Percentiles rank a stretch among this genome's conserved stretches.
phyloP scores from a whole-genome alignment of 2,113 vertebrate species.

The Galemys pyrenaicus region DNA sequence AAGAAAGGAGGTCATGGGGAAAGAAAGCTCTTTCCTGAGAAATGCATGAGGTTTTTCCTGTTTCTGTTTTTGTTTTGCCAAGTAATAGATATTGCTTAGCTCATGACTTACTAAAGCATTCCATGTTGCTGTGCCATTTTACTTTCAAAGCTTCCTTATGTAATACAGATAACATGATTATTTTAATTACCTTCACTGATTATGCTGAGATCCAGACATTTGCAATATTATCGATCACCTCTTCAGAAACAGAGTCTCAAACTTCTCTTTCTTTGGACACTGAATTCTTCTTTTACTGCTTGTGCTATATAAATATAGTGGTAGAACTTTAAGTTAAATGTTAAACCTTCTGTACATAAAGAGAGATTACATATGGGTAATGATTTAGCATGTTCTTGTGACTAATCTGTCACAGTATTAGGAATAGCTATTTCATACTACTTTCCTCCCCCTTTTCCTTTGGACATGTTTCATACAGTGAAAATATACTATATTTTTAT shows the following conservation, averaged over 20 bases:
- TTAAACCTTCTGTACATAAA: too few relatives aligned
- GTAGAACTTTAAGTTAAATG: neutral
- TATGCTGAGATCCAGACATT: neutral
- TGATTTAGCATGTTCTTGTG: too few relatives aligned
- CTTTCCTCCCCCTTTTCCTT: neutral
- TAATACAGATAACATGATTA: neutral
- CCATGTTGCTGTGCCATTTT: neutral
- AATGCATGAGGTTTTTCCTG: neutral
- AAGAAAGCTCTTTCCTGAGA: rapidly evolving
- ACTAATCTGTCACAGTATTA: too few relatives aligned
- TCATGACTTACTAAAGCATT: neutral
- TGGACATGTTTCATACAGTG: too few relatives aligned
- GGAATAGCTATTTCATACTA: neutral
- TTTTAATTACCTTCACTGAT: neutral
- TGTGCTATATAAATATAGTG: neutral
- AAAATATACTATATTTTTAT: too few relatives aligned
- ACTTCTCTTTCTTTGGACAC: neutral
- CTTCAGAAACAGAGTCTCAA: neutral
- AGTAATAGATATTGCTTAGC: neutral
- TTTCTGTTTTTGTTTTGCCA: too few relatives aligned
- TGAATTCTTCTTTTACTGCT: neutral
- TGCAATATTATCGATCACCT: too few relatives aligned
- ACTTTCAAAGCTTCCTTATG: neutral
- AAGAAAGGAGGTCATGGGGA: neutral
- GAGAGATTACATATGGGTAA: too few relatives aligned